Evolutionary conservation across 2,888 invertebrate genomes (phyloP), one percentile per base, ranked within the genome.

Genomic region (Campoletis raptor): DNA sequence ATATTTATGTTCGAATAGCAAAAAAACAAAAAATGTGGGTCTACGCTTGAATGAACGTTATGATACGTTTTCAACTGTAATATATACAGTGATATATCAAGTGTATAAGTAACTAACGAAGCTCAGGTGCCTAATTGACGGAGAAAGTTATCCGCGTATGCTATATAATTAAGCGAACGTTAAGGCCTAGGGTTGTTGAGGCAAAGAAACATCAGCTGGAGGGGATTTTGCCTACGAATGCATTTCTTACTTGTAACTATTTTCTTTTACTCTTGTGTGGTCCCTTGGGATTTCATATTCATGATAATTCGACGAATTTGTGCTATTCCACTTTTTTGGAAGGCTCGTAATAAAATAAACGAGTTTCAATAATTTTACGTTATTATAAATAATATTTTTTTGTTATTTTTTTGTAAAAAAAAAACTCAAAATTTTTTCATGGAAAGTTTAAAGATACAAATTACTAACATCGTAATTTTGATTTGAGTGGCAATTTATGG

Each of bases 121-220:
- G 87, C 87, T 90, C 88, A 87, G 88, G 86, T 88, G 73, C 78
- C 85, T 89, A 90, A 90, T 90, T 89, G 89, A 89, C 85, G 88
- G 91, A 89, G 92, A 92, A 92, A 92, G 92, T 91, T 83, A 83
- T 77, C 73, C 85, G 52, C 85, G 85, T 87, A 83, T 83, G 74
- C 82, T 85, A 80, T 83, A 83, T 87, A 89, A 88, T 89, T 88
- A 87, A 89, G 79, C 52, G 72, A 77, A 87, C 82, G 87, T 80
- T 85, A 76, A 85, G 69, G 48, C 61, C 85, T 83, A 87, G 85
- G 85, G 85, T 85, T 81, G 72, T 79, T 24, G 83, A 78, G 72
- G 66, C 67, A 78, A 69, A 24, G 66, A 74, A 81, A 83, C 69
- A 70, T 64, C 54, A 12, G 64, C 66, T 40, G 70, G 72, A 67